Conservation (phyloP, 2,113 vertebrate species). For the Otocyon megalotis region DNA sequence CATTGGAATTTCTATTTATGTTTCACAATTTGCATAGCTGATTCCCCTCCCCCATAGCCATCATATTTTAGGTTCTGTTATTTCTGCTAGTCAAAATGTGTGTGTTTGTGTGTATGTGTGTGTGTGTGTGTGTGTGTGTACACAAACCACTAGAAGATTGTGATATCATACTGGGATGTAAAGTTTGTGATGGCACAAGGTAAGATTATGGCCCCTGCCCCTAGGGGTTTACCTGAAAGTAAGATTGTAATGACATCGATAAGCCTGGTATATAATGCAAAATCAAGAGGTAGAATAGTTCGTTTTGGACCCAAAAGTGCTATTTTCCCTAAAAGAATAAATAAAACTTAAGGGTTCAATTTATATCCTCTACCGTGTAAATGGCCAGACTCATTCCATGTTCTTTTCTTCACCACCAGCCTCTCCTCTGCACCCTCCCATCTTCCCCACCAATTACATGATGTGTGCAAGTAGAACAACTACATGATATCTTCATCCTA, state of each 20-base stretch:
- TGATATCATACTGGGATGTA: not conserved
- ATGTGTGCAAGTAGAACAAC: not conserved
- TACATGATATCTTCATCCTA: not conserved
- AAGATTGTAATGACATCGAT: not conserved
- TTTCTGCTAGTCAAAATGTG: slow-evolving; percentile 28
- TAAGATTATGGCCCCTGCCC: not conserved
- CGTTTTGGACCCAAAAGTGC: not conserved
- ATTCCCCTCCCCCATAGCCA: not conserved
- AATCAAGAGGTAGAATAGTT: not conserved
- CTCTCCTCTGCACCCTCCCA: no score
- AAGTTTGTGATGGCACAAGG: not conserved
- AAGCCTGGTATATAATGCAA: not conserved
- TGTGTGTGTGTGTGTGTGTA: not conserved
- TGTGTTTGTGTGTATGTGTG: not conserved
- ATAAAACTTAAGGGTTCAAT: not conserved
- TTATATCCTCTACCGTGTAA: not conserved
- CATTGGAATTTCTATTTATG: not conserved
- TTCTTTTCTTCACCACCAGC: not conserved
- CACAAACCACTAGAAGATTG: not conserved
- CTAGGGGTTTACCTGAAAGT: not conserved
- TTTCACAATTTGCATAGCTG: not conserved
- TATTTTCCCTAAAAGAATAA: slow-evolving; percentile 33
- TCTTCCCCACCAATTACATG: not conserved
- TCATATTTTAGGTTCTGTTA: not conserved
- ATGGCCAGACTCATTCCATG: not conserved